Base-by-base conservation (phyloP, 1,140 invertebrate species). In the Nasonia giraulti region DNA sequence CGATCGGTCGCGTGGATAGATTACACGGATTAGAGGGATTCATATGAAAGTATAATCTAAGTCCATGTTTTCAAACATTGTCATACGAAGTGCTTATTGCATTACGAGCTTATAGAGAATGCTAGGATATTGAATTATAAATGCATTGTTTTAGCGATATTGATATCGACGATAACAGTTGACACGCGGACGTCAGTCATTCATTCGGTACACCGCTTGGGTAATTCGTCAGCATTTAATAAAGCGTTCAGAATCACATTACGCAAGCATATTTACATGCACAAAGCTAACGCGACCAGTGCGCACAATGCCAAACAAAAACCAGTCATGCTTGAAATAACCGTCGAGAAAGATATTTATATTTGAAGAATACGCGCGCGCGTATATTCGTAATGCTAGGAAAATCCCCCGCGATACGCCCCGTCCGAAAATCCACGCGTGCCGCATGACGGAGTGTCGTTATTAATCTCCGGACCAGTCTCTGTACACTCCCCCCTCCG, bases 381-480 rank as follows among this genome's bases (percentile, higher is more conserved):
- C 20, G 4, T 20, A n/a, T 62, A 62, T 62, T 62, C 50, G 17
- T 75, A 80, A 74, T 84, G 44, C 47, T 7, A 20, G 55, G 27
- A 81, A 81, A 85, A 82, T 85, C 80, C 80, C 68, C n/a, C 2
- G 75, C n/a, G 31, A 2, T 62, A 62, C 37, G 50, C 14, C 71
- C 62, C 23, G n/a, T 40, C 27, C 50, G 47, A 80, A 83, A 83
- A 80, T 83, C 71, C 77, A 69, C 37, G 80, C 27, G 68, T 47
- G 66, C 20, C 80, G 23, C 74, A 83, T 86, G 85, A 86, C 81
- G 40, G 50, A 86, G 68, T 83, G 81, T 86, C 68, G 85, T 86
- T 83, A 83, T 86, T 86, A 86, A 86, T 86, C 85, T 86, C 66
- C 20, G 68, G n/a, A 50, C 14, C 69, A 20, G 17, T 31, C 33